These are phyloP conservation scores for Darevskia nairensis DNA, from an alignment of 2,797 vertebrate species.

Conservation along the genomic window DNA sequence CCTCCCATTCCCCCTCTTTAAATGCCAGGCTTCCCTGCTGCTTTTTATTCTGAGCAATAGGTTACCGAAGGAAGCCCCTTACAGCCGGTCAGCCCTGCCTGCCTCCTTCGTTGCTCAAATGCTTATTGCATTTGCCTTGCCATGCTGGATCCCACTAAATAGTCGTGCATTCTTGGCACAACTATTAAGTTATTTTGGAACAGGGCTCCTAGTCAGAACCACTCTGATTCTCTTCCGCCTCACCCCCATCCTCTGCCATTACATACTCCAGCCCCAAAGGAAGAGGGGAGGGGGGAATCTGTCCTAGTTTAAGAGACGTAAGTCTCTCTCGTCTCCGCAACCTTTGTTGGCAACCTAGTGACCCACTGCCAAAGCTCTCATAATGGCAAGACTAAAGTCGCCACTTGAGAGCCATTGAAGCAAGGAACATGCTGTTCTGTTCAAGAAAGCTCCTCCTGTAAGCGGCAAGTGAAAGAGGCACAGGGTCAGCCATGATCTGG, in stretches of 20 bases:
- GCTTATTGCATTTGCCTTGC: background rate
- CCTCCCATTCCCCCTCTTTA: background rate
- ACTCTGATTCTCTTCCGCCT: background rate
- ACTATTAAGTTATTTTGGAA: background rate
- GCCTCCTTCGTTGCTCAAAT: too few species aligned
- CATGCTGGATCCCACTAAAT: background rate
- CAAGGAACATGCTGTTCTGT: background rate
- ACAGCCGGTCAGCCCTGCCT: background rate
- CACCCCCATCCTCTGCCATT: too few species aligned
- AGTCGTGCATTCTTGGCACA: background rate
- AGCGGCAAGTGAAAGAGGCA: background rate
- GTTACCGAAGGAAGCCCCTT: constrained; percentile 2
- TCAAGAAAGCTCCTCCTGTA: background rate
- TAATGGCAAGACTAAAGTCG: background rate
- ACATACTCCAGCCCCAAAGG: background rate
- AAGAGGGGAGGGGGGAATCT: background rate
- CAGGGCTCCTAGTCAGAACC: too few species aligned
- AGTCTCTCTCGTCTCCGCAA: background rate
- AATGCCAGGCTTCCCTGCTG: background rate
- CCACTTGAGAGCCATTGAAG: background rate
- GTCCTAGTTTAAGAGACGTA: background rate
- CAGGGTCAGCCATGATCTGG: background rate
- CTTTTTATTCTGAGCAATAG: background rate
- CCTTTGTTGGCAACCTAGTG: background rate
- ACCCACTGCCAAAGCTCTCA: background rate